Evolutionary conservation across 1,140 invertebrate genomes (phyloP).

Genomic region (Ceratoteleas bidentatus): DNA sequence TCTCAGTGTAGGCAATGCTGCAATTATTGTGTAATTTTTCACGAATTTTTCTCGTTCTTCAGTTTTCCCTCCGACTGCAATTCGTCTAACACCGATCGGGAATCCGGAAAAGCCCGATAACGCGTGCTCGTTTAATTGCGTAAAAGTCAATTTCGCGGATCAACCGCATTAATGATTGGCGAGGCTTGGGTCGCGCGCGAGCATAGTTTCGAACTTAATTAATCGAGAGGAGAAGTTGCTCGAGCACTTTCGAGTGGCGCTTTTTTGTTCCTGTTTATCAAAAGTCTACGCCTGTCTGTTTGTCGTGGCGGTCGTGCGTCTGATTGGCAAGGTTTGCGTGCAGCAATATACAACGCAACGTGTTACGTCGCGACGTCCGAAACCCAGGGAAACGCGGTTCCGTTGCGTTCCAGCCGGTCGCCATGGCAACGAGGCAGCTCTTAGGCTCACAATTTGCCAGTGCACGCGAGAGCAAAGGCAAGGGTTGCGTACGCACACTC

Average conservation of each 20-base stretch:
- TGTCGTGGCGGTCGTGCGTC: slow-evolving; percentile 31
- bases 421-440: slow-evolving; percentile 54
- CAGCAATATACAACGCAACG: slow-evolving; percentile 30
- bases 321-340: slow-evolving; percentile 53
- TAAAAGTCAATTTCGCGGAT: background rate
- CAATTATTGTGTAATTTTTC: too few species aligned
- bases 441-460: slow-evolving; percentile 57
- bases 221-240: slow-evolving; percentile 15
- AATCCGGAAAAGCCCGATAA: background rate
- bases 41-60: too few species aligned
- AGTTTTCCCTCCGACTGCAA: too few species aligned
- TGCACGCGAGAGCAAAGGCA: slow-evolving; percentile 48
- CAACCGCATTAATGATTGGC: slow-evolving; percentile 1
- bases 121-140: background rate
- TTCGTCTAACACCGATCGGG: too few species aligned
- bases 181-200: background rate
- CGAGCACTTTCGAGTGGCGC: background rate
- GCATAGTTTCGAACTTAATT: slow-evolving; percentile 12
- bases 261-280: slow-evolving; percentile 32
- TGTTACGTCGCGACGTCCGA: slow-evolving; percentile 37
- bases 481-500: slow-evolving; percentile 53
- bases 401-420: slow-evolving; percentile 45
- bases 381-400: slow-evolving; percentile 46
- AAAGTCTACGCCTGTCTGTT: slow-evolving; percentile 28
- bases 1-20: too few species aligned